Conservation (phyloP, 2,797 vertebrate species). For the Erithacus rubecula region DNA sequence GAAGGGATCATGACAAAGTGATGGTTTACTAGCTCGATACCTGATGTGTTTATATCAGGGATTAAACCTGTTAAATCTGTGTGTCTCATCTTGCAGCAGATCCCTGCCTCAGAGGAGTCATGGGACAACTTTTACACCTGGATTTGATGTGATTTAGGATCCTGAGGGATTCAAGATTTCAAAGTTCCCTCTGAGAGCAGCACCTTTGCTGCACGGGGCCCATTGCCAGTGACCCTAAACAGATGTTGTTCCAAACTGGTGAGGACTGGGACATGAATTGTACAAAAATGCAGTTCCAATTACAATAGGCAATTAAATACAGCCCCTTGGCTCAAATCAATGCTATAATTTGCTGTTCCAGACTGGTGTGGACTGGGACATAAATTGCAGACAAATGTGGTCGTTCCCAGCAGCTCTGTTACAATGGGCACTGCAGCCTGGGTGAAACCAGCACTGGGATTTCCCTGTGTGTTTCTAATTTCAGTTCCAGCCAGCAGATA, state of each 20-base stretch:
- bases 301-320: not conserved
- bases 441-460: slow-evolving; percentile 4
- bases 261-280: not conserved
- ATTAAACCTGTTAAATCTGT: not conserved
- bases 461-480: slow-evolving; percentile 28
- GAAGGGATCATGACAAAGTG: not conserved
- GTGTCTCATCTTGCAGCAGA: not conserved
- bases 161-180: not conserved
- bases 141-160: not conserved
- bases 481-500: not conserved
- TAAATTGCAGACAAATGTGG: not conserved
- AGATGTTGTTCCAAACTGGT: not conserved
- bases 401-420: not conserved
- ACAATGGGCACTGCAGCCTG: not conserved
- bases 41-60: not conserved
- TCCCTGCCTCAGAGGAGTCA: not conserved
- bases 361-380: not conserved
- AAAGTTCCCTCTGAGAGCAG: not conserved
- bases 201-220: accelerated
- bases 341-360: not conserved
- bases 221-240: not conserved
- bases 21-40: not conserved
- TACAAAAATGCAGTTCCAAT: not conserved
- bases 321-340: not conserved
- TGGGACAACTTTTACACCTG: not conserved